phyloP scores from a whole-genome alignment of 2,113 vertebrate species.

The Lophochroa leadbeateri region DNA sequence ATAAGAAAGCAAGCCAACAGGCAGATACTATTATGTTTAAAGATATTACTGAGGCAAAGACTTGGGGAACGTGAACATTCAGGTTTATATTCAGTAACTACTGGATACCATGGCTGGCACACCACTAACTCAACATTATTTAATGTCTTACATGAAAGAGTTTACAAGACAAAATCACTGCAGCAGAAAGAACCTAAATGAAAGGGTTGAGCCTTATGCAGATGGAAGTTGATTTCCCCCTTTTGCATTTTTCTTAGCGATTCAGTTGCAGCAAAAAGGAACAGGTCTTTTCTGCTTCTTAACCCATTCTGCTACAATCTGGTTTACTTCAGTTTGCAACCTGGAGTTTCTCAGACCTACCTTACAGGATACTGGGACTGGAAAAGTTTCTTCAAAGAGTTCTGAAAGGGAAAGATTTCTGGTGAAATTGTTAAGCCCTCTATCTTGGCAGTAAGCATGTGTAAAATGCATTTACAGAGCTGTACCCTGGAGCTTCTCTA shows the following conservation, averaged over 20 bases:
- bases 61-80: constrained; percentile 59
- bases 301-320: neutral
- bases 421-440: neutral
- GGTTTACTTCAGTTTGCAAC: neutral
- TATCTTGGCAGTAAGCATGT: neutral
- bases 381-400: neutral
- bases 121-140: constrained; percentile 56
- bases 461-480: neutral
- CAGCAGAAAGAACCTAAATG: constrained; percentile 68
- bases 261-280: neutral
- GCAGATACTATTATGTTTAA: constrained; percentile 49
- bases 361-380: neutral
- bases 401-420: neutral
- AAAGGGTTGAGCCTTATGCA: constrained; percentile 20
- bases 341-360: neutral
- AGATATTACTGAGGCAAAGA: constrained; percentile 44
- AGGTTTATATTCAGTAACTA: constrained; percentile 68
- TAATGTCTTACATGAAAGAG: constrained; percentile 42
- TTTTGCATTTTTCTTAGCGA: neutral
- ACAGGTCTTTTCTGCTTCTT: neutral
- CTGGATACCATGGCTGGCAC: constrained; percentile 66
- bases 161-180: constrained; percentile 66
- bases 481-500: neutral
- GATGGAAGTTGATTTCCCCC: neutral
- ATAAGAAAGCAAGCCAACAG: constrained; percentile 58